Conservation (phyloP, 2,888 invertebrate species). For the Corbicula japonica region DNA sequence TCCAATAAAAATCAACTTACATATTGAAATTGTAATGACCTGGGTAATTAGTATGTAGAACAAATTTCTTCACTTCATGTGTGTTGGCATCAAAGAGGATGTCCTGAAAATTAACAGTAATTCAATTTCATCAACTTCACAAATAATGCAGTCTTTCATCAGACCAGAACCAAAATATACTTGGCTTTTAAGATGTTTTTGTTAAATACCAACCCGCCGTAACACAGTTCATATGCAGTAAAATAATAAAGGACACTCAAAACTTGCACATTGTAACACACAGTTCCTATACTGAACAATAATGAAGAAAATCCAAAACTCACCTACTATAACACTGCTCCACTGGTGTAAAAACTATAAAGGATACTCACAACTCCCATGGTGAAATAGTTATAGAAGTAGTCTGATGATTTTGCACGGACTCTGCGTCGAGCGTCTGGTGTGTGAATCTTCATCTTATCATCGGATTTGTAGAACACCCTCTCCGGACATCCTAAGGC, state of each 20-base stretch:
- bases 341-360: no score
- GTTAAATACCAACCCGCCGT: no score
- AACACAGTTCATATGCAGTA: no score
- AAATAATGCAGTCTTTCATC: no score
- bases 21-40: constrained; percentile 99
- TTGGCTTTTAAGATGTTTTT: no score
- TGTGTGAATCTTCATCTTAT: constrained; percentile 99
- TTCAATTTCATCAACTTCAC: no score
- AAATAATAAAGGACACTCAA: no score
- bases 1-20: constrained; percentile 89
- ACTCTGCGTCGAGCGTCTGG: constrained; percentile 81
- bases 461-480: constrained; percentile 99
- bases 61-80: constrained; percentile 97
- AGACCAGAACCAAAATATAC: no score
- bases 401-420: constrained; percentile 91
- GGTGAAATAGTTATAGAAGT: constrained; percentile 99
- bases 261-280: no score
- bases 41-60: constrained; percentile 99
- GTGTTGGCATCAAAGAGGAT: constrained; percentile 98
- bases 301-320: no score
- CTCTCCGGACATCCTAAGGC: constrained; percentile 96
- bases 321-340: no score
- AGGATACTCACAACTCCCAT: constrained; percentile 96
- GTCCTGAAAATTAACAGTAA: constrained; percentile 90
- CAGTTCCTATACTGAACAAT: no score